phyloP scores from a whole-genome alignment of 2,797 vertebrate genomes.

The Huso huso region DNA sequence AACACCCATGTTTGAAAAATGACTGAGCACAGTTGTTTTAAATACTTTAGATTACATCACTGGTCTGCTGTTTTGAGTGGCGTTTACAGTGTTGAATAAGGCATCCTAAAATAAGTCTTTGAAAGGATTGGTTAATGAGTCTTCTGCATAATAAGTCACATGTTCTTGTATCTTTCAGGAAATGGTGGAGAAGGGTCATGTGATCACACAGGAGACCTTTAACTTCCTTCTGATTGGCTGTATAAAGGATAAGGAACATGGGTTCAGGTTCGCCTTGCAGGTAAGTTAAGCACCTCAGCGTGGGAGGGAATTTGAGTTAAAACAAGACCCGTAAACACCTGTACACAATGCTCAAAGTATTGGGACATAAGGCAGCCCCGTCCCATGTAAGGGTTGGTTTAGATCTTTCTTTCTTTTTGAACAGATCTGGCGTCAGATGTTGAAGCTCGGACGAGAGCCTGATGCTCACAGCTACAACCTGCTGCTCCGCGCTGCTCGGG shows the following conservation, averaged over 20 bases:
- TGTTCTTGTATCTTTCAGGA: slow-evolving; percentile 54
- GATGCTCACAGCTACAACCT: slow-evolving; percentile 71
- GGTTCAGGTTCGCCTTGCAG: slow-evolving; percentile 80
- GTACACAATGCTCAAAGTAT: not conserved
- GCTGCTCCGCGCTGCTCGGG: slow-evolving; percentile 72
- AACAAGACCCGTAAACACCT: too few species aligned
- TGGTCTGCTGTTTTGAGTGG: too few species aligned
- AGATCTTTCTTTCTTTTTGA: not conserved
- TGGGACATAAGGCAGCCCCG: not conserved
- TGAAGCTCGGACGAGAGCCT: slow-evolving; percentile 62
- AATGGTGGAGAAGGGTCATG: slow-evolving; percentile 71
- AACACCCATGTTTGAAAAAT: too few species aligned
- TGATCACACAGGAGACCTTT: slow-evolving; percentile 73
- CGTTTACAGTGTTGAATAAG: too few species aligned
- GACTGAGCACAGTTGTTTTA: too few species aligned
- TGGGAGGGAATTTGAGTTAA: not conserved
- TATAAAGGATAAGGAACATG: slow-evolving; percentile 68
- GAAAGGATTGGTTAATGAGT: not conserved
- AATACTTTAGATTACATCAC: too few species aligned
- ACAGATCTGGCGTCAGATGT: slow-evolving; percentile 90
- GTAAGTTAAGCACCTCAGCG: slow-evolving; percentile 39
- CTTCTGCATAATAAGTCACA: not conserved
- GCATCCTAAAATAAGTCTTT: not conserved
- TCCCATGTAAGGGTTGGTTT: not conserved
- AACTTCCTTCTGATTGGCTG: slow-evolving; percentile 84